These are phyloP conservation scores for Aplysina aerophoba DNA, from an alignment of 37 sponge, comb jelly and placozoan species.

Conservation along the genomic window DNA sequence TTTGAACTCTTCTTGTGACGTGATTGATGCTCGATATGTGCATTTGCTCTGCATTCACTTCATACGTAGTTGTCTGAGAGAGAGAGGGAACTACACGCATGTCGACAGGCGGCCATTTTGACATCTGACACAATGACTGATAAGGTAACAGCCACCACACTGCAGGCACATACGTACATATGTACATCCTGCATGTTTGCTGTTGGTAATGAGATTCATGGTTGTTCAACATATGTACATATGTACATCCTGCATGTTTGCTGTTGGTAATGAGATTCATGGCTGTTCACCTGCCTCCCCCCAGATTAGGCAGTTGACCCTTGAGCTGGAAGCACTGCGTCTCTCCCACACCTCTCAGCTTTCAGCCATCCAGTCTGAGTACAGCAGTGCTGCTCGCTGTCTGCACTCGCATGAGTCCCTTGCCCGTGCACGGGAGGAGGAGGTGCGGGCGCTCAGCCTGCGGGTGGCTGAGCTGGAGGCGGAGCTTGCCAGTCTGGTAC, in stretches of 20 bases:
- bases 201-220: no score
- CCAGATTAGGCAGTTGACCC: background rate
- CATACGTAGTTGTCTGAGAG: conserved; percentile 1
- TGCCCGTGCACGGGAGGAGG: background rate
- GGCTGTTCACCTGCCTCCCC: no score
- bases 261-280: no score
- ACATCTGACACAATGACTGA: conserved; percentile 16
- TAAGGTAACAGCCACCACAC: background rate
- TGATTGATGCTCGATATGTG: background rate
- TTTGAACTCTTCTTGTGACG: background rate
- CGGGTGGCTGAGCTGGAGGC: conserved; percentile 9
- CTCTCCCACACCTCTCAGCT: conserved; percentile 1
- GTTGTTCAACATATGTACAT: no score
- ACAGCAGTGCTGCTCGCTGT: background rate
- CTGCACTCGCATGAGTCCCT: background rate
- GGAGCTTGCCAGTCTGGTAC: background rate
- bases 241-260: no score
- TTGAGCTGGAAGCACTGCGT: conserved; percentile 8
- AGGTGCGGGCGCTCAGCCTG: background rate
- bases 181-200: background rate
- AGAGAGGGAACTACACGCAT: conserved; percentile 11
- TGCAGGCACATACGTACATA: background rate
- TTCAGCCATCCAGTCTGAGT: conserved; percentile 13
- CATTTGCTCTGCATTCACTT: background rate
- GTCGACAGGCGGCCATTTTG: conserved; percentile 20